Conservation (phyloP, 2,113 vertebrate genomes). For the Sturnira hondurensis region DNA sequence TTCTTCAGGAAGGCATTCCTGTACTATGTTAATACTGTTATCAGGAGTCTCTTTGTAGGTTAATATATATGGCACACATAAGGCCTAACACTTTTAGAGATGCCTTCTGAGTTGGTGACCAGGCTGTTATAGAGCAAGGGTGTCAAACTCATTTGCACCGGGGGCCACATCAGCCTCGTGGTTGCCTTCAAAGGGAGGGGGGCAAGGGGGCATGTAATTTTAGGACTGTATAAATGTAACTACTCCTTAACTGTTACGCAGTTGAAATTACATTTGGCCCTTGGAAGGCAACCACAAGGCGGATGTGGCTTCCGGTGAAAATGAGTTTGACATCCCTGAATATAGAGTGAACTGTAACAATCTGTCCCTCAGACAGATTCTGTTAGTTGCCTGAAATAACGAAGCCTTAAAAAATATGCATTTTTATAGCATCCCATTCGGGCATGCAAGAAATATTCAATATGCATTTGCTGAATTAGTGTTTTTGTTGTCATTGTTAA, state of each 20-base stretch:
- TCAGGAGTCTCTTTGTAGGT: not conserved
- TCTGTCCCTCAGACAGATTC: not conserved
- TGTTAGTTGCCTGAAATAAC: constrained; percentile 25
- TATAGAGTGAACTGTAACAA: not conserved
- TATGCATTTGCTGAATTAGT: not conserved
- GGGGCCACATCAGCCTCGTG: too few relatives aligned
- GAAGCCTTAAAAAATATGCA: not conserved
- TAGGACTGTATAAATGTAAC: too few relatives aligned
- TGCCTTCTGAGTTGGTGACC: not conserved
- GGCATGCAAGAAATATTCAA: constrained; percentile 6
- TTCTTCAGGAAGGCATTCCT: not conserved
- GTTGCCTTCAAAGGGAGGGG: too few relatives aligned
- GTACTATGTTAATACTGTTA: not conserved
- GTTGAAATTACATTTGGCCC: too few relatives aligned
- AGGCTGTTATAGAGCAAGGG: not conserved
- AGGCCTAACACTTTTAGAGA: not conserved
- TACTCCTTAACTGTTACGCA: too few relatives aligned
- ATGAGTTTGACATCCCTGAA: too few relatives aligned
- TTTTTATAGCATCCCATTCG: constrained; percentile 6
- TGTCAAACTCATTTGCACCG: too few relatives aligned
- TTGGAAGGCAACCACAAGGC: too few relatives aligned
- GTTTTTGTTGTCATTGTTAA: constrained; percentile 21
- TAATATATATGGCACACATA: not conserved
- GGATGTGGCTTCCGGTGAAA: too few relatives aligned
- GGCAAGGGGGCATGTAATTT: too few relatives aligned